Conservation (phyloP, 2,888 invertebrate genomes). For the Drosophila stalkeri region DNA sequence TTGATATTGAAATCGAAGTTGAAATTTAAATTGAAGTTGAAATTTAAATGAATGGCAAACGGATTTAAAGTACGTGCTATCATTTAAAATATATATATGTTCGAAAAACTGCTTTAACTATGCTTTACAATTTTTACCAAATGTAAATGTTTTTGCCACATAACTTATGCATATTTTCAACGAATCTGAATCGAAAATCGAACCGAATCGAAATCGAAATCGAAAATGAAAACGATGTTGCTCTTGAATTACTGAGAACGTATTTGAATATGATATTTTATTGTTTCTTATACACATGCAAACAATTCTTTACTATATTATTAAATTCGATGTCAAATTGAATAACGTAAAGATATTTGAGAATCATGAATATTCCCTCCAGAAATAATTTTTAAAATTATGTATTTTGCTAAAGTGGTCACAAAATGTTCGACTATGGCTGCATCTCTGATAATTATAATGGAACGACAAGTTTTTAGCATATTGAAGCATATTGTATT, state of each 20-base stretch:
- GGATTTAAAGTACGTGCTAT: slow-evolving; percentile 52
- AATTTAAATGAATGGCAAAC: slow-evolving; percentile 31
- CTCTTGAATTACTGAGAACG: slow-evolving; percentile 20
- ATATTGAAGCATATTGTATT: slow-evolving; percentile 60
- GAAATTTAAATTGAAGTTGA: background rate
- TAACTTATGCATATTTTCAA: slow-evolving; percentile 49
- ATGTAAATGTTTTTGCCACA: slow-evolving; percentile 24
- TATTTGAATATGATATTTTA: slow-evolving; percentile 27
- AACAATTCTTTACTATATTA: slow-evolving; percentile 57
- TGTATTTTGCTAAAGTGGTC: slow-evolving; percentile 67
- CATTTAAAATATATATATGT: slow-evolving; percentile 43
- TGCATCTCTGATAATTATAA: slow-evolving; percentile 69
- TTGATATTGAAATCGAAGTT: slow-evolving; percentile 7
- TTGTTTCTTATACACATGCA: slow-evolving; percentile 48
- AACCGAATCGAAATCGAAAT: slow-evolving; percentile 4
- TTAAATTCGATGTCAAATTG: slow-evolving; percentile 54
- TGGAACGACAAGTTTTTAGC: slow-evolving; percentile 56
- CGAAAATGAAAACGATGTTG: slow-evolving; percentile 6
- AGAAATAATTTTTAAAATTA: slow-evolving; percentile 84
- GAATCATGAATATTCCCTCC: slow-evolving; percentile 84
- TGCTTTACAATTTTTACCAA: slow-evolving; percentile 58
- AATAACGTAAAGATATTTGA: slow-evolving; percentile 69
- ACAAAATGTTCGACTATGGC: slow-evolving; percentile 52
- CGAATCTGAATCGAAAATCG: slow-evolving; percentile 28
- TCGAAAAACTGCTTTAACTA: slow-evolving; percentile 45